These are phyloP conservation scores for Volucella inflata DNA, from an alignment of 2,888 invertebrate genomes.

Conservation along the genomic window DNA sequence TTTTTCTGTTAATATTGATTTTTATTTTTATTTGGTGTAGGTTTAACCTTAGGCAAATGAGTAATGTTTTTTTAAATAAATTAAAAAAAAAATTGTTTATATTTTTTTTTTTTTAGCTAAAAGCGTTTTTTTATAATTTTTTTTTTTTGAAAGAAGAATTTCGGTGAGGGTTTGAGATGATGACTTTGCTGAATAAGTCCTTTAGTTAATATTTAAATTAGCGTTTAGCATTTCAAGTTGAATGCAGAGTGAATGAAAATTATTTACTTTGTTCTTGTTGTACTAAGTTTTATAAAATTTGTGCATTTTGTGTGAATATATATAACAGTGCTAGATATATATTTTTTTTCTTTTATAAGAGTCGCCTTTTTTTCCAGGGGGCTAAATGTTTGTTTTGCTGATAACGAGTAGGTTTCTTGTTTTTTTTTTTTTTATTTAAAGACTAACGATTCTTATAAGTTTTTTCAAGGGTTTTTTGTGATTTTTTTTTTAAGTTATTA, in stretches of 20 bases:
- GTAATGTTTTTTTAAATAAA: constrained; percentile 38
- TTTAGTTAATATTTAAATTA: constrained; percentile 26
- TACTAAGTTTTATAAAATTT: constrained; percentile 67
- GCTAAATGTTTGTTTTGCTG: constrained; percentile 24
- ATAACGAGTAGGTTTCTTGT: constrained; percentile 7
- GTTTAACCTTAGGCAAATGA: constrained; percentile 66
- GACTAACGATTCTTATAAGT: too few species aligned
- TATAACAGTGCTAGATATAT: constrained; percentile 59
- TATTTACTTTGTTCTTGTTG: constrained; percentile 58
- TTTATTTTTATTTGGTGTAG: constrained; percentile 26
- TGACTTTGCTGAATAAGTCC: constrained; percentile 55
- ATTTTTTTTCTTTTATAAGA: constrained; percentile 16
- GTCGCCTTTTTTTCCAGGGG: constrained; percentile 19
- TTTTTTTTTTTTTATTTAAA: constrained; percentile 15
- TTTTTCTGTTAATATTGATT: constrained; percentile 7
- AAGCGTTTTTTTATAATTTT: constrained; percentile 9
- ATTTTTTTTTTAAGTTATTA: constrained; percentile 21
- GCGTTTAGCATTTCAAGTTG: neutral
- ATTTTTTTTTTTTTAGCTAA: constrained; percentile 28
- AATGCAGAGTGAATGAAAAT: constrained; percentile 40
- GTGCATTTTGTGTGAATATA: constrained; percentile 68
- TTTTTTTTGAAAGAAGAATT: constrained; percentile 75
- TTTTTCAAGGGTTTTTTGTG: neutral
- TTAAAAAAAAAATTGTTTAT: constrained; percentile 36
- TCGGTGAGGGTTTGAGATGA: constrained; percentile 79